phyloP scores from a whole-genome alignment of 2,113 vertebrate species.

The Phylloscopus whistleri region DNA sequence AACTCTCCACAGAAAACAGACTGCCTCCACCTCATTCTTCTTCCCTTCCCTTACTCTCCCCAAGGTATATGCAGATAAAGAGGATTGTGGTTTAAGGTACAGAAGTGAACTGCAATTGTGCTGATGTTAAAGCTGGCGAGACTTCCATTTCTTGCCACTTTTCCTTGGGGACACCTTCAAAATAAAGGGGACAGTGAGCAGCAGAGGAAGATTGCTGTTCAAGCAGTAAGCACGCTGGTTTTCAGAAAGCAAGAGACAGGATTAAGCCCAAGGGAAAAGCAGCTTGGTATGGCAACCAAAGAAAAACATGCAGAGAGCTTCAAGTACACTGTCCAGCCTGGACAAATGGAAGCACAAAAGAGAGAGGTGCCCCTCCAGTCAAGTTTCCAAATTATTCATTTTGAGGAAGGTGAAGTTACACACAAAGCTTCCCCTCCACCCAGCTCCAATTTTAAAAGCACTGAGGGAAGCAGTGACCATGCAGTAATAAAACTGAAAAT shows the following conservation, averaged over 20 bases:
- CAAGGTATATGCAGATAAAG: background rate
- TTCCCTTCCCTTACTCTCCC: background rate
- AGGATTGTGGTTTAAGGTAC: background rate
- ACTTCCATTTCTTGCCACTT: background rate
- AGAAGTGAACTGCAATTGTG: background rate
- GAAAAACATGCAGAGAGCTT: background rate
- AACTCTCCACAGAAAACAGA: background rate
- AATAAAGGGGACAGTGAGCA: background rate
- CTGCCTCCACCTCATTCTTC: background rate
- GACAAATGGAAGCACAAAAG: background rate
- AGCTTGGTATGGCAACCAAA: background rate
- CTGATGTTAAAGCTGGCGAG: background rate
- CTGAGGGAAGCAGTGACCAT: background rate
- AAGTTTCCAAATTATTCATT: background rate
- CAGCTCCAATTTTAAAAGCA: background rate
- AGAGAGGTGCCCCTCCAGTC: background rate
- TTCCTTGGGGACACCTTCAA: background rate
- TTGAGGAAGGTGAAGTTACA: background rate
- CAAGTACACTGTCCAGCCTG: background rate
- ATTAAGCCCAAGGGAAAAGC: background rate
- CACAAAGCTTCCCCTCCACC: background rate
- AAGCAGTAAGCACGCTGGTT: background rate
- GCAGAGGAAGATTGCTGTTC: background rate
- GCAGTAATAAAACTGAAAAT: conserved; percentile 32
- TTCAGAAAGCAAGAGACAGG: background rate